Evolutionary conservation across 53 echinoderm and acorn worm genomes (phyloP).

Genomic region (Glandiceps talaboti): DNA sequence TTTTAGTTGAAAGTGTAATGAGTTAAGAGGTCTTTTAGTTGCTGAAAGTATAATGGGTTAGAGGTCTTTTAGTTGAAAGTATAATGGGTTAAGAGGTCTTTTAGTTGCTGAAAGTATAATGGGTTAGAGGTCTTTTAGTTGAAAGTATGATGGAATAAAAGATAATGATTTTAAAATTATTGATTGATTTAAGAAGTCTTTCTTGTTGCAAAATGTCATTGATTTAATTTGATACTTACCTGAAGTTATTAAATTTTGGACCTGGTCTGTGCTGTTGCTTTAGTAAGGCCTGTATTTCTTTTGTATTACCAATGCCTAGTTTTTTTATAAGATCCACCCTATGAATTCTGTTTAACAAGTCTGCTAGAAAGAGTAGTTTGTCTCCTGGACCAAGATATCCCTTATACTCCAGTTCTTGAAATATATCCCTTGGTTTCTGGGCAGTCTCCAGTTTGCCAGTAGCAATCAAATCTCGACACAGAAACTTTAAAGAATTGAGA

Average conservation of each 20-base stretch:
- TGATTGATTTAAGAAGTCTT: no score
- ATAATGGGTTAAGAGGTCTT: no score
- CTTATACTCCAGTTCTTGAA: background rate
- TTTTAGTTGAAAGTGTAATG: no score
- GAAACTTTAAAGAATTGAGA: constrained; percentile 32
- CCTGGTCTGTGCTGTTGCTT: background rate
- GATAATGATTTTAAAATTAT: no score
- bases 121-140: no score
- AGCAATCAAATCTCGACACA: constrained; percentile 34
- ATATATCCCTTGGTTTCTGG: background rate
- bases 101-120: no score
- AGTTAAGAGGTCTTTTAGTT: no score
- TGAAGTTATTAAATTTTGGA: background rate
- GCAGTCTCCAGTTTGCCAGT: constrained; percentile 3
- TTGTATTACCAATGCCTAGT: background rate
- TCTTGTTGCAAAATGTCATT: no score
- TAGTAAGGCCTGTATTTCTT: background rate
- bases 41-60: no score
- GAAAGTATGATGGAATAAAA: no score
- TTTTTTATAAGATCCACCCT: background rate
- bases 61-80: no score
- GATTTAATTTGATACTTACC: no score
- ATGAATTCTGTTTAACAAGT: background rate
- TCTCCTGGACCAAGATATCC: background rate
- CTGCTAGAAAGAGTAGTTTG: background rate